phyloP scores from a whole-genome alignment of 2,888 invertebrate genomes.

The Alsophila aescularia region DNA sequence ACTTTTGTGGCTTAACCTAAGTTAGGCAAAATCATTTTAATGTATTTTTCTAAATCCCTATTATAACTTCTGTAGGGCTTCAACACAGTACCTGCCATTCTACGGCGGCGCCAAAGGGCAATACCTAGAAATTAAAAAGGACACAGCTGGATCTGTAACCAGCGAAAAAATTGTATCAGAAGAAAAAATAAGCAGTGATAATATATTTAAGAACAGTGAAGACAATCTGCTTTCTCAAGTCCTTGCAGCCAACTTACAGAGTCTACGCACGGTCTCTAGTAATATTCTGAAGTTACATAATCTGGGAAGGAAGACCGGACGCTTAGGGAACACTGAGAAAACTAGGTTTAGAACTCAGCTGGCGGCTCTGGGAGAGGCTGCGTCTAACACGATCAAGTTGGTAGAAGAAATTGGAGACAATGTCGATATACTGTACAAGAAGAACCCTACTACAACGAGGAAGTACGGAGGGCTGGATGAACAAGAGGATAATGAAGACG shows the following conservation, averaged over 20 bases:
- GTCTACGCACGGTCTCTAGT: slow-evolving; percentile 83
- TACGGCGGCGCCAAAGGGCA: slow-evolving; percentile 90
- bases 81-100: slow-evolving; percentile 83
- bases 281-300: slow-evolving; percentile 86
- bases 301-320: slow-evolving; percentile 84
- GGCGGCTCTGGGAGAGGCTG: slow-evolving; percentile 81
- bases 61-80: slow-evolving; percentile 48
- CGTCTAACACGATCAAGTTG: slow-evolving; percentile 82
- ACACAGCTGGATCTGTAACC: slow-evolving; percentile 75
- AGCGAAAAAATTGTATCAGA: slow-evolving; percentile 79
- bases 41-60: background rate
- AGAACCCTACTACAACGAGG: slow-evolving; percentile 59
- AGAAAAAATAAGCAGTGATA: slow-evolving; percentile 72
- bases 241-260: slow-evolving; percentile 83
- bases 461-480: slow-evolving; percentile 46
- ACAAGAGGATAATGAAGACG: slow-evolving; percentile 57
- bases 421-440: slow-evolving; percentile 70
- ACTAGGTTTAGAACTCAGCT: slow-evolving; percentile 83
- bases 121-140: slow-evolving; percentile 85
- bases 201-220: slow-evolving; percentile 64
- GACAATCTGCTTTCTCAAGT: slow-evolving; percentile 73
- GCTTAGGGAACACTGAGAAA: slow-evolving; percentile 81
- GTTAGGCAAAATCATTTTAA: background rate
- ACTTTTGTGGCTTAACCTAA: background rate
- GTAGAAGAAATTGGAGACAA: slow-evolving; percentile 83